Percentiles rank a stretch among this genome's conserved stretches.
Conservation (phyloP, 2,888 invertebrate genomes). For the Autographa pulchrina region DNA sequence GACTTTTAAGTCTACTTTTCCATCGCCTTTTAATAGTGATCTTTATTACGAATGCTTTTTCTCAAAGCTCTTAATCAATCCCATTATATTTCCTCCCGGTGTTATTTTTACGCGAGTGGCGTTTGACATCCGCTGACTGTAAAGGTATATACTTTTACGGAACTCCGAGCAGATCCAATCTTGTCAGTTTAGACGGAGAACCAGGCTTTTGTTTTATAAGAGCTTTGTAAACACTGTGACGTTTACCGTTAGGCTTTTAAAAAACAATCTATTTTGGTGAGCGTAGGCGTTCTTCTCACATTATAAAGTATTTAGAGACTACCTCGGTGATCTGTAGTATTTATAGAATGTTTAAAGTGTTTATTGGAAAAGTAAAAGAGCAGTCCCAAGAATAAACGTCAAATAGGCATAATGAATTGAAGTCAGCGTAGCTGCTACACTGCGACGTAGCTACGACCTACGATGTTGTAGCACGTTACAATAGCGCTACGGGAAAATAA, state of each 20-base stretch:
- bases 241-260: slow-evolving; percentile 35
- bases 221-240: slow-evolving; percentile 45
- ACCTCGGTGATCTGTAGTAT: background rate
- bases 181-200: slow-evolving; percentile 49
- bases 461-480: no score
- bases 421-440: background rate
- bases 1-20: background rate
- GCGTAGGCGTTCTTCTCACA: background rate
- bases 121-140: slow-evolving; percentile 46
- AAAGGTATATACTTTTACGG: slow-evolving; percentile 33
- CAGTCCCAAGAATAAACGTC: background rate
- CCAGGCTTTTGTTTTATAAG: slow-evolving; percentile 51
- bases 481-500: background rate
- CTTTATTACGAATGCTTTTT: background rate
- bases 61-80: slow-evolving; percentile 27
- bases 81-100: slow-evolving; percentile 41
- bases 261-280: slow-evolving; percentile 11
- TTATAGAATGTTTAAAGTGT: background rate
- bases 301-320: no score
- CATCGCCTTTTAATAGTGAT: background rate
- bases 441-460: background rate
- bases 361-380: background rate
- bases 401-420: background rate
- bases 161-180: slow-evolving; percentile 39
- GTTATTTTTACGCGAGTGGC: slow-evolving; percentile 53